Percentiles rank a stretch among this genome's conserved stretches.
These are phyloP conservation scores for Recurvirostra avosetta DNA, from an alignment of 2,113 vertebrate species.

Conservation along the genomic window DNA sequence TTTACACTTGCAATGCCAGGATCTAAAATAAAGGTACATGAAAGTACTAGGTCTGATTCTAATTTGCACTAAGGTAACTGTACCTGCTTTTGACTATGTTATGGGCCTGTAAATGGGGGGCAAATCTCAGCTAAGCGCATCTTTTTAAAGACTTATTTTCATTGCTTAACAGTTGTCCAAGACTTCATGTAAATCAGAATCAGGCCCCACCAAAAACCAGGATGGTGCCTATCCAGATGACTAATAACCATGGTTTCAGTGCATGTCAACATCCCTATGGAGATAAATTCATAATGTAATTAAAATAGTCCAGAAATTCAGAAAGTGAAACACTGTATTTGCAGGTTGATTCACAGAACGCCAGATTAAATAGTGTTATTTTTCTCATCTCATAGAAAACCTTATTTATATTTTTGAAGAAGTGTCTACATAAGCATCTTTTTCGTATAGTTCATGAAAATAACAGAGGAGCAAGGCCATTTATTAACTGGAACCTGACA, in stretches of 20 bases:
- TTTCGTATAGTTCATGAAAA: neutral
- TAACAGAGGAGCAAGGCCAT: neutral
- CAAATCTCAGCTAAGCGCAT: neutral
- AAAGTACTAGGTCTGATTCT: neutral
- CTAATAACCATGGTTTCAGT: neutral
- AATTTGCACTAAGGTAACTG: neutral
- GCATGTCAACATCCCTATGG: neutral
- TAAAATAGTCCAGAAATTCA: neutral
- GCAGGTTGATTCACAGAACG: neutral
- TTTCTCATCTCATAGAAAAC: neutral
- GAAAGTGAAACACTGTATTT: neutral
- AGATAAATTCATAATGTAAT: neutral
- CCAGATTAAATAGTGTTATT: neutral
- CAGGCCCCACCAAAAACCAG: neutral
- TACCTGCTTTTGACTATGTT: neutral
- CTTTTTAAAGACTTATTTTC: neutral
- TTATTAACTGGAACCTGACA: conserved; percentile 7
- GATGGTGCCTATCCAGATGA: neutral
- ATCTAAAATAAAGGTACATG: neutral
- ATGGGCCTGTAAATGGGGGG: neutral
- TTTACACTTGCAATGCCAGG: neutral
- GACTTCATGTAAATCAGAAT: neutral
- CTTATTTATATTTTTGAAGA: neutral
- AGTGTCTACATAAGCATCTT: neutral
- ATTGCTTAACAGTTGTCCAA: neutral